Base-by-base conservation (phyloP, 2,888 invertebrate species). In the Kuschelorhynchus macadamiae region DNA sequence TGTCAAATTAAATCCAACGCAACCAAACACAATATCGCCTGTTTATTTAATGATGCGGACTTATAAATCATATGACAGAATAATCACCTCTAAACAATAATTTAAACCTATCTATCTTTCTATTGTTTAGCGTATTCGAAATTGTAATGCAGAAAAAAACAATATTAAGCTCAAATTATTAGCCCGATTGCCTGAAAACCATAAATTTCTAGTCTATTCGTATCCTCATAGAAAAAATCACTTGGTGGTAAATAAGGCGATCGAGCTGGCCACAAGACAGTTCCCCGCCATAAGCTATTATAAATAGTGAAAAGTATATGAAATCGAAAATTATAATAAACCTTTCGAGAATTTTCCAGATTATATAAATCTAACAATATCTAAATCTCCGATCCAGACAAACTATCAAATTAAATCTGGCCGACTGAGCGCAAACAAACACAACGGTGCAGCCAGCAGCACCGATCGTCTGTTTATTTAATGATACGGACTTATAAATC, bases 21-120 rank as follows among this genome's bases (percentile, higher is more conserved):
- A 53, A 62, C 53, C 53, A 62, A 61, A 41, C 33, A 61, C 30
- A 32, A 49, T 59, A 57, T 59, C 52, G 50, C 18, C 49, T 68
- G 64, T 64, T 64, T 69, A 60, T 69, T 69, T 64, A 60, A 50
- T 53, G 64, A 47, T 60, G 60, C 53, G 20, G 59, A 63, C 64
- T 65, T 67, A 67, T 71, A 71, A 71, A 71, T 71, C 71, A 67
- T 67, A 61, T 64, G 42, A 49, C 20, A 62, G 42, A 64, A 60
- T 71, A 71, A 71, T 63, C 64, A 64, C 52, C 63, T 63, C 64
- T 70, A 60, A 67, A 44, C 71, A 55, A 67, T 71, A 67, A 71
- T 67, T 71, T 67, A 71, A 64, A n/a, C n/a, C n/a, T n/a, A n/a
- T n/a, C n/a, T n/a, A n/a, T n/a, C n/a, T n/a, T n/a, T n/a, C n/a